Conservation (phyloP, 2,797 vertebrate species). For the Phataginus tricuspis region DNA sequence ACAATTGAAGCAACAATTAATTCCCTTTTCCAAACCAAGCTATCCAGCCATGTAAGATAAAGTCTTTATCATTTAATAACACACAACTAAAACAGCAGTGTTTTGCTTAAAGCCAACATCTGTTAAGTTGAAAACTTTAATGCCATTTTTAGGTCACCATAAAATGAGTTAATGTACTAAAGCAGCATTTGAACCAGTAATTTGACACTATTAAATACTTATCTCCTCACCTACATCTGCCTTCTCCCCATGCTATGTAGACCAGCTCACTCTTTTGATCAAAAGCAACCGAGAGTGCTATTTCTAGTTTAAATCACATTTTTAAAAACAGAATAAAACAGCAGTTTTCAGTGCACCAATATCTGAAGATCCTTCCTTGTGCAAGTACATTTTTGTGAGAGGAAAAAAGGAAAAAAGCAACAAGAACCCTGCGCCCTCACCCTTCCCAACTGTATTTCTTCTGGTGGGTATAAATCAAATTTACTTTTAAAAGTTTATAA, state of each 20-base stretch:
- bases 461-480: conserved; percentile 84
- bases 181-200: conserved; percentile 84
- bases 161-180: conserved; percentile 83
- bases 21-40: conserved; percentile 79
- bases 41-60: conserved; percentile 69
- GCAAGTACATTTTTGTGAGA: conserved; percentile 84
- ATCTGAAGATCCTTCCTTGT: conserved; percentile 85
- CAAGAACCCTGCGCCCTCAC: conserved; percentile 75
- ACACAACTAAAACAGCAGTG: conserved; percentile 78
- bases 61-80: conserved; percentile 74
- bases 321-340: conserved; percentile 82
- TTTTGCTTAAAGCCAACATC: conserved; percentile 79
- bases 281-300: conserved; percentile 89
- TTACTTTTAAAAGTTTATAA: conserved; percentile 87
- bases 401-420: conserved; percentile 61
- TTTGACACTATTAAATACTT: conserved; percentile 72
- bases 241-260: conserved; percentile 79
- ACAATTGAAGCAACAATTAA: conserved; percentile 74
- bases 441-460: conserved; percentile 82
- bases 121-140: conserved; percentile 79
- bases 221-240: conserved; percentile 74
- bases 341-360: conserved; percentile 89
- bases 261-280: conserved; percentile 82
- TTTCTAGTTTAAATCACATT: conserved; percentile 85
- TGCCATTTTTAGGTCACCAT: conserved; percentile 78